Evolutionary conservation across 2,888 invertebrate species (phyloP), one percentile per base, ranked within the genome.

Genomic region (Venusia cambrica): DNA sequence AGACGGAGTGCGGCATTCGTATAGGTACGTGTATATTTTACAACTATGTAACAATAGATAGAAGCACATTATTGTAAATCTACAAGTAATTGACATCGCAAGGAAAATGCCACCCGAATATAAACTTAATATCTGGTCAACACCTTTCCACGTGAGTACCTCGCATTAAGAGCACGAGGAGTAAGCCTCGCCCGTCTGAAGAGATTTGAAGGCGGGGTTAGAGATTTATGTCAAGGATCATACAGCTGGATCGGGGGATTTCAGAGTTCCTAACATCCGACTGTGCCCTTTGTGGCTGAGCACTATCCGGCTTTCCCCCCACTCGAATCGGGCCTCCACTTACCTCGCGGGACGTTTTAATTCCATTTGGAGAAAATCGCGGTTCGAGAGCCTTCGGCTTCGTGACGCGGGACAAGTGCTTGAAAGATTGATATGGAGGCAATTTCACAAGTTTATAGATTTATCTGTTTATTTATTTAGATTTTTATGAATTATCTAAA

Each of bases 181-280:
- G 73, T 79, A 81, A 84, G 84, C 81, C 24, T 27, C 38, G 67
- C 71, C n/a, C 65, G 70, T 68, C 74, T 74, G 81, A 83, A 84
- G 84, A 85, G 85, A 87, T 84, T 84, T 85, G 84, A 85, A 77
- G 83, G 77, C 73, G 78, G 75, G 76, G 83, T 84, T 80, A 79
- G 83, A 83, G 84, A 85, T 85, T 87, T 81, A 83, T 84, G 87
- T 87, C 87, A 85, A 87, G 87, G 83, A 84, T 80, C 84, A 85
- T 84, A 57, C 64, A 50, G 43, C 69, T 78, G 75, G 78, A 80
- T 83, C 79, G 76, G 71, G 75, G 78, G 79, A 78, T 80, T 84
- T 79, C 76, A 79, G 78, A 73, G 74, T 75, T 75, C 64, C 77
- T 76, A 73, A 70, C 80, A 79, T 79, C 79, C 78, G 71, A 77